Conservation (phyloP, 2,888 invertebrate genomes). For the Hymenopus coronatus region DNA sequence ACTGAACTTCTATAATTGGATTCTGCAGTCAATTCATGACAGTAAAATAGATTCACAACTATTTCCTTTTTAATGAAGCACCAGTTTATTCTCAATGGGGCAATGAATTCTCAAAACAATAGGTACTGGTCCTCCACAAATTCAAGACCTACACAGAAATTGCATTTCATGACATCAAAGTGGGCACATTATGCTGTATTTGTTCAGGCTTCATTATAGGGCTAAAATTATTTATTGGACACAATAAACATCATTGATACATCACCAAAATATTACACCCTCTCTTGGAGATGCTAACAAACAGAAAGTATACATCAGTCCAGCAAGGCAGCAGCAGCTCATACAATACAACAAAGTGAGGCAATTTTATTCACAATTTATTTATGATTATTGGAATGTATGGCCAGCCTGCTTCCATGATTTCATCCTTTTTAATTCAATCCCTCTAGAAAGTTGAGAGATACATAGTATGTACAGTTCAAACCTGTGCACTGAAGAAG, state of each 20-base stretch:
- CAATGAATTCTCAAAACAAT: not conserved
- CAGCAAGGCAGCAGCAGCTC: not conserved
- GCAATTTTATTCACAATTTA: not conserved
- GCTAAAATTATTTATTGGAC: not conserved
- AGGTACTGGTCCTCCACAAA: not conserved
- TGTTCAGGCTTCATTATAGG: not conserved
- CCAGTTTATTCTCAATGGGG: not conserved
- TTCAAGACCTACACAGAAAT: not conserved
- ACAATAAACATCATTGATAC: not conserved
- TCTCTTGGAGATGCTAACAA: not conserved
- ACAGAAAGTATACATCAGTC: not conserved
- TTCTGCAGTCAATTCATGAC: no score
- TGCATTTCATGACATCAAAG: not conserved
- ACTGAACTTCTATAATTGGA: no score
- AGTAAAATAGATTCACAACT: not conserved
- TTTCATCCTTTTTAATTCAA: no score
- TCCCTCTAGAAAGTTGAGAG: no score
- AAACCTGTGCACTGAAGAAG: no score
- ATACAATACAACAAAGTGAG: not conserved
- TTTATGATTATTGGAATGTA: no score
- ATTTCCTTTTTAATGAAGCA: not conserved
- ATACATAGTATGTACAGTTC: no score
- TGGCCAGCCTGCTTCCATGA: no score
- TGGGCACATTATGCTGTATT: not conserved
- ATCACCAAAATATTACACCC: not conserved